Evolutionary conservation across 2,888 invertebrate genomes (phyloP), one percentile per base, ranked within the genome.

Genomic region (Tenthredo mesomela): DNA sequence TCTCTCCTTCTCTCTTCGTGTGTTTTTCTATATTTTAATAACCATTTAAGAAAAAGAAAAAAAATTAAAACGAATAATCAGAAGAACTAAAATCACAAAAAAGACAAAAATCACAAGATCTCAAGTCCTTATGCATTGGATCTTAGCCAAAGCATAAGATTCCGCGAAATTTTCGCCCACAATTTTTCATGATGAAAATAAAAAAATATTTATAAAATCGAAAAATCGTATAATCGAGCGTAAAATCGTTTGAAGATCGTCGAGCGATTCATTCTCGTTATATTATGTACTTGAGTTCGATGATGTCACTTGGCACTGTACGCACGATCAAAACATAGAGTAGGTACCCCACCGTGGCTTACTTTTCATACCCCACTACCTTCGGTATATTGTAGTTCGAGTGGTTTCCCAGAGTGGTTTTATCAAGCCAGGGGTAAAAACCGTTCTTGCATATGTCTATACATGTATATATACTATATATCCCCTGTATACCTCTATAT

Each of bases 351-450:
- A 15, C 1, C 25, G 67, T 67, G 25, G 67, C 25, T 67, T 29
- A 67, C 37, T 67, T 73, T 43, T 73, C 9, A 25, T 29, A 25
- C 10, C 25, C 29, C 25, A n/a, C 65, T 21, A n/a, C 21, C 29
- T 65, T 65, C 29, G 12, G 25, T 25, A 29, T 33, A 67, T 33
- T 33, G 33, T 33, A 29, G 67, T 67, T 33, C 33, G 33, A 33
- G 67, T 33, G 25, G 18, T 9, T 33, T 29, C 0, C 12, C 33
- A 33, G 7, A 37, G 71, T 43, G 71, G 40, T 37, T 37, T 73
- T 43, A 40, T 10, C 43, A 54, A n/a, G 7, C 54, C n/a, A 40
- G 71, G 37, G 37, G 40, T 37, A 73, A 73, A 73, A 73, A 73
- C 40, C n/a, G 43, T 40, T 73, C 21, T 43, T 54, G 7, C 54